phyloP scores from a whole-genome alignment of 2,888 invertebrate genomes.

The Chrysina gloriosa region DNA sequence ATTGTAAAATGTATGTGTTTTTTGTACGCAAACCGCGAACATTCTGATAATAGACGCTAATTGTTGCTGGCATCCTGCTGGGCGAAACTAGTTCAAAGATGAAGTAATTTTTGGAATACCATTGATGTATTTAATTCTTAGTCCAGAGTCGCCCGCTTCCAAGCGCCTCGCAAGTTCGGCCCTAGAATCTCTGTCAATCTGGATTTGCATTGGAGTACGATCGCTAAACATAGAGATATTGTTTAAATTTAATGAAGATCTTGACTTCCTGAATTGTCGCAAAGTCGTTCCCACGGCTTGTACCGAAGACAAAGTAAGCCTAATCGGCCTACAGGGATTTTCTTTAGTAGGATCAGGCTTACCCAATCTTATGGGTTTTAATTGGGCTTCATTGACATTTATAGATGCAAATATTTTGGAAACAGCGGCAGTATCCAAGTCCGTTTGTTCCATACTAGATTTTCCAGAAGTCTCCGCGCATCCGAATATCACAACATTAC shows the following conservation, averaged over 20 bases:
- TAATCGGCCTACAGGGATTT: not conserved
- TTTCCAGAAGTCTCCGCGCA: not conserved
- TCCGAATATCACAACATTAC: not conserved
- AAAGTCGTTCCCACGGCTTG: not conserved
- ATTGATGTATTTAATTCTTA: not conserved
- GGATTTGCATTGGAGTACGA: not conserved
- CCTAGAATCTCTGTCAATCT: not conserved
- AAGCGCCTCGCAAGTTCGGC: not conserved
- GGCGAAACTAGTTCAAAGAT: not conserved
- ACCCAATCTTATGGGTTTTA: not conserved
- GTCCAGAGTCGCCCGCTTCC: not conserved
- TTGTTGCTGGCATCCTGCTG: too few species aligned
- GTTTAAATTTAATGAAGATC: too few species aligned
- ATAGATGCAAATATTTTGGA: not conserved
- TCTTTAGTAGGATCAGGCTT: not conserved
- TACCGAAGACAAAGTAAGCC: not conserved
- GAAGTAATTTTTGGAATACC: not conserved
- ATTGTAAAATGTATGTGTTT: too few species aligned
- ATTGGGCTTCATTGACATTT: not conserved
- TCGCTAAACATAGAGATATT: not conserved
- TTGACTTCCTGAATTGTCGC: not conserved
- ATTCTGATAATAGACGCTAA: too few species aligned
- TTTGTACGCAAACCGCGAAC: too few species aligned
- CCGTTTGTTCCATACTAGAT: not conserved
- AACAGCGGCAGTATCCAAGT: not conserved